phyloP scores from a whole-genome alignment of 2,113 vertebrate genomes.

The Phaethon lepturus region DNA sequence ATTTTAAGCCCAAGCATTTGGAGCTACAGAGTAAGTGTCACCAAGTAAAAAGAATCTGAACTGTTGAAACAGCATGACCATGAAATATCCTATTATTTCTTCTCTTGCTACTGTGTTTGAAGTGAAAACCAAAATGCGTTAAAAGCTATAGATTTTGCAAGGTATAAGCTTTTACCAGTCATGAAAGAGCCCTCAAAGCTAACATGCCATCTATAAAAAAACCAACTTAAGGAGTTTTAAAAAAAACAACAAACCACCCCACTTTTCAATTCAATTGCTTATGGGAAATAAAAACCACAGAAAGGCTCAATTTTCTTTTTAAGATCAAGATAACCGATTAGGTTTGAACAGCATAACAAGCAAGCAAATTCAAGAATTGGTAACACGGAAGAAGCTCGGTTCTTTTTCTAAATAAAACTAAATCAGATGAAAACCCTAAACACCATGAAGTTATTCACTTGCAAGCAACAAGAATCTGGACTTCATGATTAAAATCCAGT shows the following conservation, averaged over 20 bases:
- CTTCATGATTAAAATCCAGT: slow-evolving; percentile 14
- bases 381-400: not conserved
- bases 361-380: not conserved
- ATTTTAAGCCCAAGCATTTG: not conserved
- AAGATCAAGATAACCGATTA: slow-evolving; percentile 3
- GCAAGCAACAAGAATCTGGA: slow-evolving; percentile 14
- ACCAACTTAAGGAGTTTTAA: not conserved
- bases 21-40: not conserved
- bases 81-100: not conserved
- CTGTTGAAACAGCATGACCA: not conserved
- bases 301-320: slow-evolving; percentile 19
- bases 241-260: not conserved
- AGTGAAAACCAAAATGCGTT: slow-evolving; percentile 9
- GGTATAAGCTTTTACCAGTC: slow-evolving; percentile 1
- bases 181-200: slow-evolving; percentile 7
- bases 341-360: slow-evolving; percentile 22
- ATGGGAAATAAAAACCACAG: not conserved
- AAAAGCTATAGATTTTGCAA: slow-evolving; percentile 27
- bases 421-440: not conserved
- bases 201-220: not conserved
- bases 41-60: not conserved
- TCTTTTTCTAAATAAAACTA: not conserved
- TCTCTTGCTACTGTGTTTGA: not conserved
- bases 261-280: not conserved
- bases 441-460: not conserved